phyloP scores from a whole-genome alignment of 2,113 vertebrate species.

The Daboia siamensis region DNA sequence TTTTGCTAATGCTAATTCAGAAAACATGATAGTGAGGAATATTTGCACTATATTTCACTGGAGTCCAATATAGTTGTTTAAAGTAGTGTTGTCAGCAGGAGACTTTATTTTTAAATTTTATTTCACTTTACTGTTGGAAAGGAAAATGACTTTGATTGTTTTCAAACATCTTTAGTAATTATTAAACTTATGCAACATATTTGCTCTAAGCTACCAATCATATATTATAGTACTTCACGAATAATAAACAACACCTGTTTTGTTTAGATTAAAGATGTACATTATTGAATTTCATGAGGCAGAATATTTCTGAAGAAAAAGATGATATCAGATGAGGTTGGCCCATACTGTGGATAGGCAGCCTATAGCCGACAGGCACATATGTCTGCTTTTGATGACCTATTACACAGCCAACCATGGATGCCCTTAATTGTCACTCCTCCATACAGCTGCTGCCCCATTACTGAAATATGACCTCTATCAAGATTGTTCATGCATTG shows the following conservation, averaged over 20 bases:
- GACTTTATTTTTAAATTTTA: constrained; percentile 52
- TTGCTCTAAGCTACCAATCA: constrained; percentile 23
- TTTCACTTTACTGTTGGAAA: constrained; percentile 60
- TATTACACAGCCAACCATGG: not conserved
- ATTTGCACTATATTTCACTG: constrained; percentile 43
- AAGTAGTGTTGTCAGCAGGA: constrained; percentile 53
- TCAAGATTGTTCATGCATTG: not conserved
- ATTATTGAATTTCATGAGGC: not conserved
- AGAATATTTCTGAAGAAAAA: not conserved
- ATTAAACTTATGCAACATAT: constrained; percentile 24
- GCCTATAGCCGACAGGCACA: not conserved
- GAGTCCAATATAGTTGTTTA: constrained; percentile 54
- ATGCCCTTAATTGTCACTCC: not conserved
- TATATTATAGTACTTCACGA: not conserved
- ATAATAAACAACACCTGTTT: constrained; percentile 6
- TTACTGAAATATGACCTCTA: not conserved
- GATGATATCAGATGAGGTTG: not conserved
- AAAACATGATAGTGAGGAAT: constrained; percentile 45
- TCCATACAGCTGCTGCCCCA: not conserved
- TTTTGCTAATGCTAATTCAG: constrained; percentile 57
- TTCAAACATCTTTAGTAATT: constrained; percentile 54
- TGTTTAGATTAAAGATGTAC: fast-evolving
- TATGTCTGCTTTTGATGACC: not conserved
- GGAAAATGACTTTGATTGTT: constrained; percentile 57
- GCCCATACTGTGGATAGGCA: not conserved